Base-by-base conservation (phyloP, 2,797 vertebrate genomes). In the Crax fasciolata region DNA sequence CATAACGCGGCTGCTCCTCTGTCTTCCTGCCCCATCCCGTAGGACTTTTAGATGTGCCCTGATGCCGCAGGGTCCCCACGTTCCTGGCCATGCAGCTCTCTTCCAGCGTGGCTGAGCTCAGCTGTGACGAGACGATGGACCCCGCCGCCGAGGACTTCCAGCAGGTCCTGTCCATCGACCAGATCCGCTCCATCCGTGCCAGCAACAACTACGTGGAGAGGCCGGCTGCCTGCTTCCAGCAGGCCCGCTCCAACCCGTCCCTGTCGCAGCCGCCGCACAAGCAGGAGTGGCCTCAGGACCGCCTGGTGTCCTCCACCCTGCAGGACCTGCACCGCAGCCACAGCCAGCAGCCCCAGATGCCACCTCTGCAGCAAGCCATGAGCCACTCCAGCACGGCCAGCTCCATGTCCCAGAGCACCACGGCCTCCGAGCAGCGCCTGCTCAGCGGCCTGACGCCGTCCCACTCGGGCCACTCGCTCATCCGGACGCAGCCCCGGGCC, bases 131-230 rank as follows among this genome's bases (percentile, higher is more conserved):
- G 95, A 98, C 97, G 95, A 98, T 98, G 98, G 99, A 99, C 96
- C 92, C 96, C 2, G 89, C 98, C 7, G 96, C 97, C 7, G 98
- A 99, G 97, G 99, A 99, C 96, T 98, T 98, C 82, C 99, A 99
- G 96, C 99, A 98, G 96, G 98, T 99, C 75, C 98, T 99, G 92
- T 99, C 99, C 81, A 98, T 99, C 11, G 99, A 99, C 85, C 99
- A 99, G 97, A 99, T 99, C 96, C 98, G 98, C 55, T 98, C 98
- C 96, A 99, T 99, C 97, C 98, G 99, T 32, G 98, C 99, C 97
- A 99, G 97, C 98, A 99, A 99, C 94, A 99, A 99, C 98, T 99
- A 99, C 71, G 99, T 99, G 98, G 99, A 99, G 21, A 97, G 98
- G 35, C 99, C 99, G 1, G 97, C 98, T 52, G 95, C 15, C 52